Evolutionary conservation across 2,797 vertebrate genomes (phyloP), one percentile per base, ranked within the genome.

Genomic region (Sciurus carolinensis): DNA sequence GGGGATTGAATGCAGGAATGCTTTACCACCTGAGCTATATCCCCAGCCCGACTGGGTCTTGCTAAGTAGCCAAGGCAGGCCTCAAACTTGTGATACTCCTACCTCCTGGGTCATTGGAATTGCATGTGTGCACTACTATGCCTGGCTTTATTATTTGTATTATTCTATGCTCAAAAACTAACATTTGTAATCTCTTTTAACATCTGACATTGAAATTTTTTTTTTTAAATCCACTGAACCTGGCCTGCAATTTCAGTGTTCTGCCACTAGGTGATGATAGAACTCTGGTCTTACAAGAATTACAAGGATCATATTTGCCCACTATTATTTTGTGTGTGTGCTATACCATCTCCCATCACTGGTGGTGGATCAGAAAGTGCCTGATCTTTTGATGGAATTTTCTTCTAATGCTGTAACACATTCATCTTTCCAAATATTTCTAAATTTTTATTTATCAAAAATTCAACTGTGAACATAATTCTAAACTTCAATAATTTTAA

Each of bases 401-500:
- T 80, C 80, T 85, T 36, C 22, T 84, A 90, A 89, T 85, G 33
- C 39, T 14, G 10, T n/a, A 67, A 94, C 13, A 73, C 39, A 73
- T 62, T 79, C 84, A 79, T 75, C 10, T 96, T 96, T 92, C 62
- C 66, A 95, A 79, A 93, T 87, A 93, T 39, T 90, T 91, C 71
- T 79, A 95, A 90, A 86, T 83, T 92, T 57, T 84, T 87, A 85
- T 85, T 94, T 91, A 89, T 71, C 47, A 84, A 94, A 97, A 95
- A 82, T 52, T 85, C 30, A 97, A 85, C 81, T 90, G 42, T 90
- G 76, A 87, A 59, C 15, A 73, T 89, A 92, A 96, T 80, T 90
- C 54, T 93, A 54, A 89, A 94, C 8, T 52, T 93, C 17, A 73
- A 64, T 69, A 47, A 91, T 81, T 76, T 95, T 24, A 80, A 96